phyloP scores from a whole-genome alignment of 2,797 vertebrate species.

The Pipistrellus nathusii region DNA sequence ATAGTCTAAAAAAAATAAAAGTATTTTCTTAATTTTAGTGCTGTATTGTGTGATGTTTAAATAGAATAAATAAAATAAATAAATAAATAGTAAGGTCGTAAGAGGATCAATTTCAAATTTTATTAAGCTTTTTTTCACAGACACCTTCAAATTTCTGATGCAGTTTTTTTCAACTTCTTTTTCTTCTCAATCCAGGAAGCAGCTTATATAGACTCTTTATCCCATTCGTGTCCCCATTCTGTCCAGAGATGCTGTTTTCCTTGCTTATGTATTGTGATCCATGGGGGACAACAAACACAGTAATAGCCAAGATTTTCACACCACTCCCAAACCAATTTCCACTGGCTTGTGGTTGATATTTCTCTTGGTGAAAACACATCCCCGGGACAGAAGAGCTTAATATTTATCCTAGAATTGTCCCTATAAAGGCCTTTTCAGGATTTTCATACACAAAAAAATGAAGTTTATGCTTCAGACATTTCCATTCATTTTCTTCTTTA shows the following conservation, averaged over 20 bases:
- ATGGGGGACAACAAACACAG: background rate
- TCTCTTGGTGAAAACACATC: background rate
- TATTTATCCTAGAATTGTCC: background rate
- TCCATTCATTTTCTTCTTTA: background rate
- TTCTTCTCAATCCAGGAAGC: background rate
- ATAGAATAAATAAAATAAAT: background rate
- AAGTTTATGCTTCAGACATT: background rate
- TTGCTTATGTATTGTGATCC: background rate
- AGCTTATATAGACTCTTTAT: background rate
- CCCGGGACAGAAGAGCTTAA: background rate
- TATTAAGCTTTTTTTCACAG: background rate
- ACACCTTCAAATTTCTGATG: fast-evolving
- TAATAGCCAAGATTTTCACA: background rate
- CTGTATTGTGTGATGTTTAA: background rate
- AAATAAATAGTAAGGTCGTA: background rate
- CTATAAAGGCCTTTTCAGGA: background rate
- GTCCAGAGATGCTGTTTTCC: background rate
- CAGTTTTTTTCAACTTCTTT: background rate
- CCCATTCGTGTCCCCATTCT: background rate
- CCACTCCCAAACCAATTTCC: background rate
- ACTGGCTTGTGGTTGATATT: background rate
- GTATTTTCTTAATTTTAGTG: background rate
- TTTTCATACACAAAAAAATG: background rate
- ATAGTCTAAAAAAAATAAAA: too few relatives aligned
- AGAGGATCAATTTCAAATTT: background rate